Conservation (phyloP, 2,797 vertebrate genomes). For the Agapornis canus region DNA sequence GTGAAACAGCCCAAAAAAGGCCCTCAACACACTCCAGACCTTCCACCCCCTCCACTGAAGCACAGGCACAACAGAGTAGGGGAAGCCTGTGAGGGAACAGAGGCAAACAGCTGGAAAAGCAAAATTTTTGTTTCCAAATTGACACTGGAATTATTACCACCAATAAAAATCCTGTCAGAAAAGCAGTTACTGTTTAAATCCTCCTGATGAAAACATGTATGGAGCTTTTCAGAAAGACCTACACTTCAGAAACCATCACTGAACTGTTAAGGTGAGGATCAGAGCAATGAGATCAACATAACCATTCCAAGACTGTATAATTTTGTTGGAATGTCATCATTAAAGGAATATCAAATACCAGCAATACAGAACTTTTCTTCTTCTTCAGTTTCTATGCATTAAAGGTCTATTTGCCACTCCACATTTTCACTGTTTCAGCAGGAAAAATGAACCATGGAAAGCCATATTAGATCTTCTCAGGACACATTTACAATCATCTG, state of each 20-base stretch:
- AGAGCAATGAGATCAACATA: rapidly evolving
- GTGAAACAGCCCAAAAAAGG: background rate
- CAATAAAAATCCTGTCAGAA: background rate
- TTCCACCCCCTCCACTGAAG: background rate
- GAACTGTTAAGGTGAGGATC: background rate
- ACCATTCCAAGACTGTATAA: background rate
- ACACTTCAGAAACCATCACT: background rate
- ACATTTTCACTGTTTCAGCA: background rate
- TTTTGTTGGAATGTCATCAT: background rate
- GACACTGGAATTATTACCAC: background rate
- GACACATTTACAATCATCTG: background rate
- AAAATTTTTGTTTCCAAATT: background rate
- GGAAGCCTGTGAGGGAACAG: background rate
- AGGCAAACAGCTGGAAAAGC: background rate
- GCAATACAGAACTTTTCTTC: background rate
- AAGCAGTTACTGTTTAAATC: background rate
- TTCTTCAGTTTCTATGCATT: background rate
- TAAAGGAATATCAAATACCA: background rate
- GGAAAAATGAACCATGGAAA: background rate
- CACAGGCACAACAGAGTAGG: rapidly evolving
- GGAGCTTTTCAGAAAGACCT: background rate
- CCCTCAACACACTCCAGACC: background rate
- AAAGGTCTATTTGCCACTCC: background rate
- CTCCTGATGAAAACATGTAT: background rate
- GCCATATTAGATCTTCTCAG: background rate